Evolutionary conservation across 53 echinoderm and acorn worm species (phyloP).

Genomic region (Astropecten irregularis): DNA sequence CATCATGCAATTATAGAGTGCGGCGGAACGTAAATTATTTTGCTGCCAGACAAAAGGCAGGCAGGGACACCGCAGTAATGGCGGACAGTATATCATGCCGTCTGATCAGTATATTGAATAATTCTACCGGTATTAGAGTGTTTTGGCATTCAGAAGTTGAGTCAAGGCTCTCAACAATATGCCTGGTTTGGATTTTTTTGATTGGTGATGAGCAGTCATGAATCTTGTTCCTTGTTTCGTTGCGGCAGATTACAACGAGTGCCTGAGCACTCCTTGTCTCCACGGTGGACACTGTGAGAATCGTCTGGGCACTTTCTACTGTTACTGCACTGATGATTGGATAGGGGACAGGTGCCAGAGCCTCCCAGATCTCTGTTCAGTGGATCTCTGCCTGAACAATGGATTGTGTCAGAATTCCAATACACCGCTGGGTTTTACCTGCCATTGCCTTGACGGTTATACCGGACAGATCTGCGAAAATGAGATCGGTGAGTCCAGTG

Average conservation of each 20-base stretch:
- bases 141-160: too few species aligned
- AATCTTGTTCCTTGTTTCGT: background rate
- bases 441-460: slow-evolving; percentile 21
- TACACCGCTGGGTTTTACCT: slow-evolving; percentile 1
- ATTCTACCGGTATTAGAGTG: too few species aligned
- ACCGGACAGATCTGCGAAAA: slow-evolving; percentile 41
- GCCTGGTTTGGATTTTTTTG: too few species aligned
- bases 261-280: slow-evolving; percentile 18
- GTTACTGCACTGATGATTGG: slow-evolving; percentile 39
- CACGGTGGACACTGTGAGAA: slow-evolving; percentile 23
- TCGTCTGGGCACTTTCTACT: background rate
- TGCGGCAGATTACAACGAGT: slow-evolving; percentile 25
- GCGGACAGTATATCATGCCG: too few species aligned
- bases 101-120: too few species aligned
- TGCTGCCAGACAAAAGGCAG: too few species aligned
- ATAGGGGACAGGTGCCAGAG: slow-evolving; percentile 35
- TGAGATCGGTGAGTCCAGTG: slow-evolving; percentile 49
- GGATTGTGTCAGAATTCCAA: slow-evolving; percentile 36
- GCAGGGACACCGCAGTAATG: too few species aligned
- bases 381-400: slow-evolving; percentile 36
- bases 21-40: too few species aligned
- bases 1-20: too few species aligned
- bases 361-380: slow-evolving; percentile 24
- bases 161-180: too few species aligned
- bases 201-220: too few species aligned